Evolutionary conservation across 2,113 vertebrate genomes (phyloP).

Genomic region (Pterophyllum scalare): DNA sequence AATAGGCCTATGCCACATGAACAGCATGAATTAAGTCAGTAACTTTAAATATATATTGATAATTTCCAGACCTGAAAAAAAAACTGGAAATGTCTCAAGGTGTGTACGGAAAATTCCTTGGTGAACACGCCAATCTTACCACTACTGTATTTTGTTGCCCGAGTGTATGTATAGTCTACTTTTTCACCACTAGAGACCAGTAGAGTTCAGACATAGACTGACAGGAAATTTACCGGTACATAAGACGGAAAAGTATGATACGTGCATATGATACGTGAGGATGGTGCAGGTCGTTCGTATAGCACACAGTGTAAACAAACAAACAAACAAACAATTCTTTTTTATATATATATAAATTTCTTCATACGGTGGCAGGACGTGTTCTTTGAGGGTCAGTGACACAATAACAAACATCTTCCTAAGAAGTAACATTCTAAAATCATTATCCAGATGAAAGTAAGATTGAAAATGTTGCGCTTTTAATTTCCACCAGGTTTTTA

Average conservation of each 20-base stretch:
- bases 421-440: background rate
- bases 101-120: constrained; percentile 35
- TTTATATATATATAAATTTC: no score
- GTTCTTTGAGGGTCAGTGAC: no score
- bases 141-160: background rate
- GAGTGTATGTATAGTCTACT: constrained; percentile 5
- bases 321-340: no score
- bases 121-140: background rate
- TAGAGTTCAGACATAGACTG: constrained; percentile 27
- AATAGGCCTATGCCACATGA: background rate
- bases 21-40: background rate
- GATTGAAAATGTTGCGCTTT: background rate
- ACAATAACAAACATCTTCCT: background rate
- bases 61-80: background rate
- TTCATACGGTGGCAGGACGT: no score
- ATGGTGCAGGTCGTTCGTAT: constrained; percentile 14
- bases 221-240: constrained; percentile 50
- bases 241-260: constrained; percentile 57
- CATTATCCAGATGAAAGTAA: background rate
- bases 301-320: background rate
- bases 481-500: background rate
- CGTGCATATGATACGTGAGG: background rate
- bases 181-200: constrained; percentile 68
- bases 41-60: background rate
- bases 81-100: constrained; percentile 8